Percentiles rank a stretch among this genome's conserved stretches.
Conservation (phyloP, 2,888 invertebrate genomes). For the Tetranychus piercei region DNA sequence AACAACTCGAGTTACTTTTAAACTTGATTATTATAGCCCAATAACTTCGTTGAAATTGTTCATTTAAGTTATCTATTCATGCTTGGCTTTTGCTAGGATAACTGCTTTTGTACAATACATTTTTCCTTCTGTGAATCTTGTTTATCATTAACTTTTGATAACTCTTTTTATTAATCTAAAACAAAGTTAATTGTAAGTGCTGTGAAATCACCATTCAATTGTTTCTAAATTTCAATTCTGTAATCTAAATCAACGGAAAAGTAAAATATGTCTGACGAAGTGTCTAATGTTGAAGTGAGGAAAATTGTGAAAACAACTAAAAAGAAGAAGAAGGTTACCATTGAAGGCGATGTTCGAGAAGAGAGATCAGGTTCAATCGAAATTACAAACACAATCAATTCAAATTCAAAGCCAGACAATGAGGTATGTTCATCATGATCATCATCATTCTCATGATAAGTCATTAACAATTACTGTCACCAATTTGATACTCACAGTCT, state of each 20-base stretch:
- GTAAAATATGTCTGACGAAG: constrained; percentile 13
- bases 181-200: neutral
- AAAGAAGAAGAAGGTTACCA: constrained; percentile 13
- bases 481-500: no score
- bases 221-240: neutral
- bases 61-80: neutral
- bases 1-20: neutral
- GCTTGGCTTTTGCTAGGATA: neutral
- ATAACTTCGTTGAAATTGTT: neutral
- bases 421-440: neutral
- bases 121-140: no score
- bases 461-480: no score
- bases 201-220: neutral
- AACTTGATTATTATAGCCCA: neutral
- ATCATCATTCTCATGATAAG: neutral
- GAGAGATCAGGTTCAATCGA: constrained; percentile 7
- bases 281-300: constrained; percentile 11
- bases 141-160: neutral
- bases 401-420: neutral
- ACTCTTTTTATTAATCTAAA: neutral
- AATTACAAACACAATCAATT: neutral
- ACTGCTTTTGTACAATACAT: no score
- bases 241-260: neutral
- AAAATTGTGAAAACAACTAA: constrained; percentile 13
- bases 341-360: constrained; percentile 13